Base-by-base conservation (phyloP, 2,797 vertebrate genomes). In the Steatocranus sp. region DNA sequence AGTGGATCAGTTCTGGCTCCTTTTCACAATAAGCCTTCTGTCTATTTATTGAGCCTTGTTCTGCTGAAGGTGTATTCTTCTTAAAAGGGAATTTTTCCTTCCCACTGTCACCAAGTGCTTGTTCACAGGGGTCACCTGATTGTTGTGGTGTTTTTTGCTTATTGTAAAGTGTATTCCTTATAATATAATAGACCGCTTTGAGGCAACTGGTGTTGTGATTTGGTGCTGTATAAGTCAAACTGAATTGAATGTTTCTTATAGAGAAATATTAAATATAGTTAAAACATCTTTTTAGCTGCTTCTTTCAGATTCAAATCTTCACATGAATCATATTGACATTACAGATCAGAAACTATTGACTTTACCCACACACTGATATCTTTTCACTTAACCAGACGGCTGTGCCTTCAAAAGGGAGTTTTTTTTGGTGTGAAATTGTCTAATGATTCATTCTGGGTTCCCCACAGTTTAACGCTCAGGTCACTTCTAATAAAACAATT, bases 391-490 rank as follows among this genome's bases (percentile, higher is more conserved):
- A 61, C 32, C 6, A 86, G 23, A 23, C 9, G 7, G 49, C 56
- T 15, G 27, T 30, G 32, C 9, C 11, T 27, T 14, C 11, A 74
- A 6, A 77, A 1, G 27, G 78, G 41, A 74, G 4, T 54, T 84
- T 79, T 79, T 83, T 1, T 43, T 49, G 56, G 17, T 75, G 23
- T 54, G 50, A 41, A 70, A 79, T 56, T 56, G 63, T 75, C 20
- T 23, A 66, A 34, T 86, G 78, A 91, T 43, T 78, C 81, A 89
- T 66, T 18, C 32, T 75, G 81, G 81, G 30, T 88, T 87, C 30
- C 48, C 70, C 87, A 74, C 17, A 84, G 53, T 23, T 79, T 20
- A 77, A 25, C 6, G 5, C 23, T 66, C 17, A 48, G 63, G 30
- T 49, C 27, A 76, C 20, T 12, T 7, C 2, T 41, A 46, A 56